A percentile compares a stretch with the other conserved stretches of the same genome.
These are phyloP conservation scores for Actinia tenebrosa DNA, from an alignment of 64 coral and sea anemone species.

Conservation along the genomic window DNA sequence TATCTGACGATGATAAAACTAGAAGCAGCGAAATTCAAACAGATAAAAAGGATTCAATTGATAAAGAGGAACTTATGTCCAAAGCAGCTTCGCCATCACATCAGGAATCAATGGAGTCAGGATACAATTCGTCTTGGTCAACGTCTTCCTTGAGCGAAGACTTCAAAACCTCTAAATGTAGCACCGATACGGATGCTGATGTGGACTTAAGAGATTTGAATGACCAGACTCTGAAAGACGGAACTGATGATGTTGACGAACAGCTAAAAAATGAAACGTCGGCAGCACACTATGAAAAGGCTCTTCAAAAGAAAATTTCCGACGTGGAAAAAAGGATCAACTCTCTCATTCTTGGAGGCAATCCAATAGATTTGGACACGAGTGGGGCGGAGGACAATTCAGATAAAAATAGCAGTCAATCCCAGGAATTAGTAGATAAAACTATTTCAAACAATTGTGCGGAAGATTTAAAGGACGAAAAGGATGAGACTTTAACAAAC, in stretches of 20 bases:
- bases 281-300: background rate
- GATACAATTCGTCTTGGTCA: constrained; percentile 76
- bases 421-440: background rate
- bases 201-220: background rate
- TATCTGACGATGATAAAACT: background rate
- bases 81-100: background rate
- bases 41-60: constrained; percentile 19
- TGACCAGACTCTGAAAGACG: background rate
- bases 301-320: constrained; percentile 37
- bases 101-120: constrained; percentile 64
- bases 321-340: constrained; percentile 67
- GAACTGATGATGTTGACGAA: constrained; percentile 19
- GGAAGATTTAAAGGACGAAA: background rate
- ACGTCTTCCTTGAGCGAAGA: constrained; percentile 65
- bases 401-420: background rate
- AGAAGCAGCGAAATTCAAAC: background rate
- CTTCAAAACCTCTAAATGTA: constrained; percentile 9
- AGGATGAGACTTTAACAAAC: constrained; percentile 13
- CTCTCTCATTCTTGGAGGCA: constrained; percentile 53
- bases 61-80: constrained; percentile 4
- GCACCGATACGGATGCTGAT: constrained; percentile 29
- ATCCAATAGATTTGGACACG: background rate
- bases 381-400: background rate
- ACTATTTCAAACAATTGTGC: background rate
- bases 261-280: constrained; percentile 3